Base-by-base conservation (phyloP, 2,113 vertebrate species). In the Philantomba maxwellii region DNA sequence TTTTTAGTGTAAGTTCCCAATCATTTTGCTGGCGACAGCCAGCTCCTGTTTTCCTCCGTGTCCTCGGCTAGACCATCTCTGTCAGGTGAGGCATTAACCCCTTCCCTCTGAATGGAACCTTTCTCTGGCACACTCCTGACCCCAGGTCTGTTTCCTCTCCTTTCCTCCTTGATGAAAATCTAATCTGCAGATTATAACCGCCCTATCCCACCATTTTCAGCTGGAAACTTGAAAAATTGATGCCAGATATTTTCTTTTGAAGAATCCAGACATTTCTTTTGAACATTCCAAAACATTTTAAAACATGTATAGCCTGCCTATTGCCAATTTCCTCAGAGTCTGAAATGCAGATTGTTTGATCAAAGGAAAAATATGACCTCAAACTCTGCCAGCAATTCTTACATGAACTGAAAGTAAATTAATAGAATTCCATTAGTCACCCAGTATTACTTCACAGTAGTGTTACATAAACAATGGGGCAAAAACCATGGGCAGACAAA, bases 351-450 rank as follows among this genome's bases (percentile, higher is more conserved):
- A 62, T 88, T 55, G 6, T 75, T 78, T 88, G 81, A 96, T 88
- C 92, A 96, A 97, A 92, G 80, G 30, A 90, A 94, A 96, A 73
- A 75, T 83, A 82, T 33, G n/a, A 96, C 70, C 73, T 64, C 36
- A 15, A 23, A 84, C 26, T 75, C 92, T 95, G 33, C 70, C 73
- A 83, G 60, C 19, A 81, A 85, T 78, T 96, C 62, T 91, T 94
- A 95, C 36, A 58, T 70, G 60, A 88, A 92, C 7, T 91, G 81
- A 96, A 97, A 94, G 87, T 53, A 91, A 96, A 89, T 86, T 45
- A 87, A n/a, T 45, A 94, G 78, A 78, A 89, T 89, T 70, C 43
- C 49, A 78, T 55, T 60, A 53, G 25, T 77, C 53, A 51, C 43
- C 30, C 28, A 92, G 81, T 36, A 73, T 80, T 83, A 73, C 47